Conservation (phyloP, 2,888 invertebrate species). For the Melanargia galathea region DNA sequence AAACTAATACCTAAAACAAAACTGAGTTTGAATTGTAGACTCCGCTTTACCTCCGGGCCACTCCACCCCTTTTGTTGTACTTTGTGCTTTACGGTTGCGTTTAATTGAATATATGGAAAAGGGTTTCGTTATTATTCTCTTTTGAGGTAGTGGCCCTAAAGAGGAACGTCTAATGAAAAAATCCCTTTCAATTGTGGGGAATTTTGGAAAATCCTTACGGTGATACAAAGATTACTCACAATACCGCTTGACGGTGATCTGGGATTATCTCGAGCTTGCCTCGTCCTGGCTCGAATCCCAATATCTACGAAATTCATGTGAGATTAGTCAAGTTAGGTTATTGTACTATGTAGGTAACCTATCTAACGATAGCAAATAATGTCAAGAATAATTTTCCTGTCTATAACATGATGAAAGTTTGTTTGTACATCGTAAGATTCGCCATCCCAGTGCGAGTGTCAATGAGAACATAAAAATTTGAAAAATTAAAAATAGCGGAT, state of each 20-base stretch:
- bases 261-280: conserved; percentile 11
- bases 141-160: not conserved
- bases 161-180: not conserved
- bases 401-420: not conserved
- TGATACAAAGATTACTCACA: conserved; percentile 6
- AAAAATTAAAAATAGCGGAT: no score
- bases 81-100: not conserved
- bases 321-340: not conserved
- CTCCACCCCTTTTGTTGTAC: no score
- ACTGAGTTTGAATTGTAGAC: no score
- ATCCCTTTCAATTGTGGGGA: conserved; percentile 7
- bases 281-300: not conserved
- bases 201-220: not conserved
- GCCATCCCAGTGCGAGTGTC: no score
- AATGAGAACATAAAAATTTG: not conserved
- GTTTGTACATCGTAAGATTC: not conserved
- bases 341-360: not conserved
- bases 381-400: not conserved
- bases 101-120: not conserved
- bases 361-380: not conserved
- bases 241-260: conserved; percentile 10
- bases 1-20: no score
- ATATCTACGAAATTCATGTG: not conserved
- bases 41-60: no score
- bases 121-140: not conserved